phyloP scores from a whole-genome alignment of 2,113 vertebrate genomes.

The Pachyramphus minor region DNA sequence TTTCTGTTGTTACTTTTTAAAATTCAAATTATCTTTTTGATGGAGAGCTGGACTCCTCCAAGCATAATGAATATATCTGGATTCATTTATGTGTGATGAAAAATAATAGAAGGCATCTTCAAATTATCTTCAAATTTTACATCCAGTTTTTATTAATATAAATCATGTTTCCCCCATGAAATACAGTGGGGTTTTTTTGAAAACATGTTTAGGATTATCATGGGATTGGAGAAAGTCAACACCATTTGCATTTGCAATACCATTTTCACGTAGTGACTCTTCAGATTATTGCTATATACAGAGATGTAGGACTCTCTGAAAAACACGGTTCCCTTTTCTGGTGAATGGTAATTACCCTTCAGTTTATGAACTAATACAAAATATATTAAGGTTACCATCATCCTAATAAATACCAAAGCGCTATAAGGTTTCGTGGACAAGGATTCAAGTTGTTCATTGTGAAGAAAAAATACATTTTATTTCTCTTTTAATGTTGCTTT shows the following conservation, averaged over 20 bases:
- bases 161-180: neutral
- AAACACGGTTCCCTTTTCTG: neutral
- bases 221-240: neutral
- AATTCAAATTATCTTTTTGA: neutral
- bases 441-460: neutral
- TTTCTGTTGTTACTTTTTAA: neutral
- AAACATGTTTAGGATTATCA: neutral
- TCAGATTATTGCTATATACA: neutral
- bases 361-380: neutral
- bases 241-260: neutral
- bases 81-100: neutral
- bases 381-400: neutral
- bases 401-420: neutral
- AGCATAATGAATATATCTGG: neutral
- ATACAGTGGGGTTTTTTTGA: neutral
- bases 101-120: neutral
- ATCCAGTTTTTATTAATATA: neutral
- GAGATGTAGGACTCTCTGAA: neutral
- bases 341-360: slow-evolving; percentile 7
- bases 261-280: neutral
- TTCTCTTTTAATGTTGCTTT: neutral
- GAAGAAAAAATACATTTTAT: neutral
- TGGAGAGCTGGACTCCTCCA: neutral
- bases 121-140: neutral
- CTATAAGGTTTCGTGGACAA: neutral